Base-by-base conservation (phyloP, 2,888 invertebrate species). In the Sisyra nigra region DNA sequence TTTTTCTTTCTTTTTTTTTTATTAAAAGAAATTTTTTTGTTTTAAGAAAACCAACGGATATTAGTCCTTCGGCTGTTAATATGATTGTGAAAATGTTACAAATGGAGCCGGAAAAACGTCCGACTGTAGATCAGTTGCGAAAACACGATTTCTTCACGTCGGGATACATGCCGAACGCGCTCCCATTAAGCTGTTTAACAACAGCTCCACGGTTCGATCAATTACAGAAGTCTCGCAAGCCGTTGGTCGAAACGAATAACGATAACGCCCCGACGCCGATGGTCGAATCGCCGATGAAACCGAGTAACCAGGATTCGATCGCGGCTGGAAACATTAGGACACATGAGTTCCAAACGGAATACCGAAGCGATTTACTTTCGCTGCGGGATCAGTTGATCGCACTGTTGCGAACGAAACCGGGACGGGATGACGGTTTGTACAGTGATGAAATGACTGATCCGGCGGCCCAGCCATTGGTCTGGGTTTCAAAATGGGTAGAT, bases 401-500 rank as follows among this genome's bases (percentile, higher is more conserved):
- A 11, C 55, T 69, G 47, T 60, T 69, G 24, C 55, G 49, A 40
- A 57, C 53, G 49, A 65, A 64, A 57, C 42, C 46, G 13, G 46
- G 14, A 10, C 30, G 38, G 9, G 44, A 44, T 5, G n/a, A 18
- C 8, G 36, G 42, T 14, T 15, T 40, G 15, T 61, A 69, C 55
- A 65, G 74, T 55, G 94, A 93, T 62, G 94, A 96, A 57, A 79
- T 87, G 59, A 83, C 89, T 48, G 94, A 98, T 67, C 98, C 98
- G 2, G 89, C 87, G 5, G 82, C 89, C 0, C 86, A 91, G 54
- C 98, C 98, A 1, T 75, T 98, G 44, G 81, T 94, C 51, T 99
- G 97, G 97, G 80, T 99, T 48, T 86, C 91, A 54, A 98, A 98
- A 66, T 99, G 98, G 98, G 98, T 99, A 9, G 98, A 99, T 67